Evolutionary conservation across 2,797 vertebrate genomes (phyloP).

Genomic region (Xenentodon cancila): DNA sequence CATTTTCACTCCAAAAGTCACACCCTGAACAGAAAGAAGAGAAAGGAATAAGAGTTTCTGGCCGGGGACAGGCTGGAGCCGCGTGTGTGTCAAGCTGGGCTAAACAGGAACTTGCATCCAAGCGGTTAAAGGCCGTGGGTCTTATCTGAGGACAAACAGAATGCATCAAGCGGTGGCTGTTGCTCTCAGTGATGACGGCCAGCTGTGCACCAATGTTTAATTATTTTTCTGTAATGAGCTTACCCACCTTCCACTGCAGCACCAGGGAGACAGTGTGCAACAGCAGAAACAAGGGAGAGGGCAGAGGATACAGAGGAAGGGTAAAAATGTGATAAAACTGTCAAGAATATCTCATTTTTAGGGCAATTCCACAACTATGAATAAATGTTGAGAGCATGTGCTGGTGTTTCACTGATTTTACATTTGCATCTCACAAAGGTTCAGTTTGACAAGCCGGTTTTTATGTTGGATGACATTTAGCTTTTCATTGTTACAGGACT

Average conservation of each 20-base stretch:
- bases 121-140: constrained; percentile 82
- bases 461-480: constrained; percentile 48
- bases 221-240: constrained; percentile 88
- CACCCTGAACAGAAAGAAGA: constrained; percentile 40
- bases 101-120: constrained; percentile 82
- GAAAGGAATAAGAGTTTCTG: constrained; percentile 53
- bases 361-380: constrained; percentile 32
- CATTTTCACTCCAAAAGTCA: constrained; percentile 36
- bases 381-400: background rate
- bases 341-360: constrained; percentile 48
- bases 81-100: constrained; percentile 75
- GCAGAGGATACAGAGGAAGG: constrained; percentile 32
- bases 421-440: constrained; percentile 10
- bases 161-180: constrained; percentile 84
- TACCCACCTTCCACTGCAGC: constrained; percentile 81
- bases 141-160: constrained; percentile 87
- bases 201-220: constrained; percentile 86
- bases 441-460: constrained; percentile 6
- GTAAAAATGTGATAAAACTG: constrained; percentile 44
- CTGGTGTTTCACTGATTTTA: constrained; percentile 5
- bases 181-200: constrained; percentile 82
- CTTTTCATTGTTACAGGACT: constrained; percentile 38
- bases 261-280: constrained; percentile 65
- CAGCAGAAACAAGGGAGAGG: constrained; percentile 60
- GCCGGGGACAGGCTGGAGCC: constrained; percentile 60